Evolutionary conservation across 1,140 invertebrate species (phyloP), one percentile per base, ranked within the genome.

Genomic region (Penaeus chinensis): DNA sequence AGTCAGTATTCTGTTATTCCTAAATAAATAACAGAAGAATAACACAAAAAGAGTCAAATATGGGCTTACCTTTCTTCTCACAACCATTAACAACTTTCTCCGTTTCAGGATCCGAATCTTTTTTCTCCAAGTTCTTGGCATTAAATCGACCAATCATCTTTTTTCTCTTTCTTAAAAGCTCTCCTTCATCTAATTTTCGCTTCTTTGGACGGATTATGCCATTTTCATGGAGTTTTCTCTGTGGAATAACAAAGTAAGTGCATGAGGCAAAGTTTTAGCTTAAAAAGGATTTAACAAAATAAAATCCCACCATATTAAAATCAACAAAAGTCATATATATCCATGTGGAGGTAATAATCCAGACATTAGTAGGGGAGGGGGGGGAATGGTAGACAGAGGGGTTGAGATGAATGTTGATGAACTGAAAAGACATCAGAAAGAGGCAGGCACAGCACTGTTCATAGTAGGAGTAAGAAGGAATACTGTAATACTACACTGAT

Each of bases 101-200:
- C 10, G 18, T 47, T 37, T 88, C 82, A 63, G 81, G 86, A 62
- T 87, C 86, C 11, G 86, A 87, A 32, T 88, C 87, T 81, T 88
- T 88, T 78, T 88, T 88, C 77, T 89, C 88, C 60, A 63, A 82
- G 61, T 89, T 90, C 19, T 89, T 89, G 16, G 90, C 90, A 87
- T 90, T 90, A 13, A 91, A 89, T 81, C 92, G 85, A 83, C 91
- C 91, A 84, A 91, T 85, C 90, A 91, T 91, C 92, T 92, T 92
- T 91, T 93, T 92, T 90, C 91, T 91, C 88, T 92, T 92, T 84
- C 92, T 92, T 69, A 92, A 91, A 76, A 91, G 78, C 77, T 91
- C 91, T 62, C 91, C 91, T 86, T 91, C 91, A 87, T 92, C 89
- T 82, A 91, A 37, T 79, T 91, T 90, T 65, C 91, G 91, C 83